A percentile compares a stretch with the other conserved stretches of the same genome.
These are phyloP conservation scores for Sclerurus mexicanus DNA, from an alignment of 2,113 vertebrate species.

Conservation along the genomic window DNA sequence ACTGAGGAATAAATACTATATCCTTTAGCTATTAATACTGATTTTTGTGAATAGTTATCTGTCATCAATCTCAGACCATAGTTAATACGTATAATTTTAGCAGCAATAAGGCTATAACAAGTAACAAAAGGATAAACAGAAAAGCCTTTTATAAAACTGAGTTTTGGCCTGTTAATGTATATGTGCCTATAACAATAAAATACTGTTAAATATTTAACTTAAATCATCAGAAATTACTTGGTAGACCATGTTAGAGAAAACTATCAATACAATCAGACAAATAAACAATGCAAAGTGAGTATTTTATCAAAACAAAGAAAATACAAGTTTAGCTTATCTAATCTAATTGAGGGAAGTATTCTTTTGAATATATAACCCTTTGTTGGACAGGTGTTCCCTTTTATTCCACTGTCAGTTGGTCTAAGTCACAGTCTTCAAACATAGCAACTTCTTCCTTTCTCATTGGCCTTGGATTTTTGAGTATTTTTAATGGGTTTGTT, in stretches of 20 bases:
- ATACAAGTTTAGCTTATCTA: background rate
- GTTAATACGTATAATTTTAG: background rate
- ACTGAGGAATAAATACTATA: background rate
- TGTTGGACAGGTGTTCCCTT: fast-evolving
- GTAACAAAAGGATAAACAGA: background rate
- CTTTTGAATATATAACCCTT: background rate
- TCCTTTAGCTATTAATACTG: background rate
- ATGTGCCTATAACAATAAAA: background rate
- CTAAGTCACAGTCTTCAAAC: fast-evolving
- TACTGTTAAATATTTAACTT: background rate
- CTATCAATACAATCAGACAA: background rate
- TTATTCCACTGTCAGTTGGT: background rate
- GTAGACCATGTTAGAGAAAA: background rate
- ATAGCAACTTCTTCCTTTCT: background rate
- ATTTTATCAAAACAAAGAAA: background rate
- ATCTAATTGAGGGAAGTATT: background rate
- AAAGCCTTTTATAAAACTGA: background rate
- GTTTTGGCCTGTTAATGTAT: background rate
- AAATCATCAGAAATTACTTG: background rate
- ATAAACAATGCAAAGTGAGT: background rate
- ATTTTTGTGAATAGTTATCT: background rate
- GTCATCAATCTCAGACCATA: background rate
- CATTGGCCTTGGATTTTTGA: background rate
- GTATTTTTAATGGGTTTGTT: background rate
- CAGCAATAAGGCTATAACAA: background rate